phyloP scores from a whole-genome alignment of 2,113 vertebrate genomes.

The Tenrec ecaudatus region DNA sequence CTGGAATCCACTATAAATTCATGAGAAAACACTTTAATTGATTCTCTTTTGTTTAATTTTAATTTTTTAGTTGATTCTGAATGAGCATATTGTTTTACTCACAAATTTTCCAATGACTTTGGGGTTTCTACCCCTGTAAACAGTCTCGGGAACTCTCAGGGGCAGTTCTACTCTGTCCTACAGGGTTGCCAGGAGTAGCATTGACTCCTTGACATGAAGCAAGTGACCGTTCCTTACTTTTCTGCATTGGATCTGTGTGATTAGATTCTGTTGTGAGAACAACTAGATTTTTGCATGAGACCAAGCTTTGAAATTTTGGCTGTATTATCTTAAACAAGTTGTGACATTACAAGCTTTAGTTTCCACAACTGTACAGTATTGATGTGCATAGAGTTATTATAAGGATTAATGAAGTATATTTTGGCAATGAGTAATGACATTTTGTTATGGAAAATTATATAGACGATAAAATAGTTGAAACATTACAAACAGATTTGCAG shows the following conservation, averaged over 20 bases:
- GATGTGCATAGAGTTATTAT: neutral
- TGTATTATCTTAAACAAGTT: neutral
- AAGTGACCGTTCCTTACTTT: neutral
- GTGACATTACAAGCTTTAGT: neutral
- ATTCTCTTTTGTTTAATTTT: neutral
- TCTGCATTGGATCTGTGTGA: neutral
- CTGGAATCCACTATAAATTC: neutral
- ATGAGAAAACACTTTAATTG: neutral
- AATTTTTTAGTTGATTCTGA: neutral
- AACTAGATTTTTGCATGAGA: neutral
- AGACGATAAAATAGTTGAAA: neutral
- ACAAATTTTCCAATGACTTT: neutral
- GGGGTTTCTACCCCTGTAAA: no score
- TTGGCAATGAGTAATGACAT: neutral
- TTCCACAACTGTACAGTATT: neutral
- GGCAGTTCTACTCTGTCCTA: no score
- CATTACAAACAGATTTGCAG: neutral
- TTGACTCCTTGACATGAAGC: no score
- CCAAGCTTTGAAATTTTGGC: neutral
- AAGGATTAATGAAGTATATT: neutral
- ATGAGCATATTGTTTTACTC: neutral
- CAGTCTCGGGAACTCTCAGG: no score
- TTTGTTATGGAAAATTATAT: neutral
- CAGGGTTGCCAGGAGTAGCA: no score
- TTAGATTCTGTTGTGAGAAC: neutral